A percentile compares a stretch with the other conserved stretches of the same genome.
Evolutionary conservation across 2,888 invertebrate genomes (phyloP).

Genomic region (Temnothorax rugatulus): DNA sequence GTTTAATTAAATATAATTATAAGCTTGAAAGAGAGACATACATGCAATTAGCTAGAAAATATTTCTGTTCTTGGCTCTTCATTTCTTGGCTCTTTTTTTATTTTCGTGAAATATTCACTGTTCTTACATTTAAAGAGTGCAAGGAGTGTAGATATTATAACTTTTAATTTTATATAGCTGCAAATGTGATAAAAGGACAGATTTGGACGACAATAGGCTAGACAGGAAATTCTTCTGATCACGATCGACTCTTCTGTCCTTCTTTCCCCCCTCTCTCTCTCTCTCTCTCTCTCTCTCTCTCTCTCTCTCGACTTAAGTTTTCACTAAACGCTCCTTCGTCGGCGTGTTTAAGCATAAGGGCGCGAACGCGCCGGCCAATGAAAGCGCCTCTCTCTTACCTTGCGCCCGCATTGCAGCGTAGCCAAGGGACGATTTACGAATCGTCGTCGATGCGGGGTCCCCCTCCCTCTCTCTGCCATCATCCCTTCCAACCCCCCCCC

Average conservation of each 20-base stretch:
- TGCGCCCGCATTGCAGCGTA: slow-evolving; percentile 75
- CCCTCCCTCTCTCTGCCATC: slow-evolving; percentile 47
- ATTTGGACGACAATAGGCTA: slow-evolving; percentile 1
- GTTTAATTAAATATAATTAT: background rate
- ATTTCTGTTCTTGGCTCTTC: background rate
- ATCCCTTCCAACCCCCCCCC: slow-evolving; percentile 26
- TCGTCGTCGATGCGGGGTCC: slow-evolving; percentile 74
- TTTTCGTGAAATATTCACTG: background rate
- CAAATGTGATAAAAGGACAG: background rate
- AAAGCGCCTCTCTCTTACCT: slow-evolving; percentile 58
- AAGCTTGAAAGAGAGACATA: background rate
- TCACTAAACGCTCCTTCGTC: slow-evolving; percentile 49
- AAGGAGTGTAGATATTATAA: background rate
- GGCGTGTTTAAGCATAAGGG: slow-evolving; percentile 47
- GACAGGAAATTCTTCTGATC: background rate
- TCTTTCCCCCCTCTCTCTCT: background rate
- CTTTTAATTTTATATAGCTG: background rate
- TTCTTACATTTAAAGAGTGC: background rate
- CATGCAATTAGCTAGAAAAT: background rate
- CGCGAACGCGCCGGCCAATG: slow-evolving; percentile 62
- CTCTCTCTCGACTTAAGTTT: slow-evolving; percentile 27
- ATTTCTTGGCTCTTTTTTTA: background rate
- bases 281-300: background rate
- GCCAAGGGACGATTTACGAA: slow-evolving; percentile 76
- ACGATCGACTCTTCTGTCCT: slow-evolving; percentile 21